These are phyloP conservation scores for Papilio glaucus DNA, from an alignment of 1,140 invertebrate species.

Conservation along the genomic window DNA sequence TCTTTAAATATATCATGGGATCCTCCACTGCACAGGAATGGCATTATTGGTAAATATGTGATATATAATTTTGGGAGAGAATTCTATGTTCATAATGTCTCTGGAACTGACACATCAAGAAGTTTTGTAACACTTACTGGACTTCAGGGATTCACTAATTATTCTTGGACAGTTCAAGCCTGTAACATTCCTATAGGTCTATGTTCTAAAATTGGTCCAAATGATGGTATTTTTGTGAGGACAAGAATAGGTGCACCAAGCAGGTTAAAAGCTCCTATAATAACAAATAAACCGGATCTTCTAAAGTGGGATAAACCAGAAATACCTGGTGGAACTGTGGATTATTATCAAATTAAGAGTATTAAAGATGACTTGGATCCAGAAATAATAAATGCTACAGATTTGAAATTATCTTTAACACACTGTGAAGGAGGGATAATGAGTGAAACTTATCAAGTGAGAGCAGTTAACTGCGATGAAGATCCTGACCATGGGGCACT, in stretches of 20 bases:
- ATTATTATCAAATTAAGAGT: slow-evolving; percentile 84
- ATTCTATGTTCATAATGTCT: slow-evolving; percentile 55
- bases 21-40: slow-evolving; percentile 88
- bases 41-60: slow-evolving; percentile 88
- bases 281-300: slow-evolving; percentile 67
- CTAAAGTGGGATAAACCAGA: slow-evolving; percentile 83
- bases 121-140: slow-evolving; percentile 61
- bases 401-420: slow-evolving; percentile 52
- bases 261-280: slow-evolving; percentile 76
- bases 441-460: slow-evolving; percentile 68
- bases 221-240: slow-evolving; percentile 67
- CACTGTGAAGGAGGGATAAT: slow-evolving; percentile 65
- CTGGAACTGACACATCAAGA: slow-evolving; percentile 58
- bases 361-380: slow-evolving; percentile 65
- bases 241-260: slow-evolving; percentile 87
- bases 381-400: slow-evolving; percentile 71
- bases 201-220: slow-evolving; percentile 83
- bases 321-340: slow-evolving; percentile 85
- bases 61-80: slow-evolving; percentile 81
- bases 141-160: slow-evolving; percentile 84
- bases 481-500: slow-evolving; percentile 69
- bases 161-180: slow-evolving; percentile 87
- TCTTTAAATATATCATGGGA: slow-evolving; percentile 88
- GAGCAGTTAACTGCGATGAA: slow-evolving; percentile 77
- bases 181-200: slow-evolving; percentile 86